Evolutionary conservation across 2,113 vertebrate species (phyloP).

Genomic region (Percina caprodes): DNA sequence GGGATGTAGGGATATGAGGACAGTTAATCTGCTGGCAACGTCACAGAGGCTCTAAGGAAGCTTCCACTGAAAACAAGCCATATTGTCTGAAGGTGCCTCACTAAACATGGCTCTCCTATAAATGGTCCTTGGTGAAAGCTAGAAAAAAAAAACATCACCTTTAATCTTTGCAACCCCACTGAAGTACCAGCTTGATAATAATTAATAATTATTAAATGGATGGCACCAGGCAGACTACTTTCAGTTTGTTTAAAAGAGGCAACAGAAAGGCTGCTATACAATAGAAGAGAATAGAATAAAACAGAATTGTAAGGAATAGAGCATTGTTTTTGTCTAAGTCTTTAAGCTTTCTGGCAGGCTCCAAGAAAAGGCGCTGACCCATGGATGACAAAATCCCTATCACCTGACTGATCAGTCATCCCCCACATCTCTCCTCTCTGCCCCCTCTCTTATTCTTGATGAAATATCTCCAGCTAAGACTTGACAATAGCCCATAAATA

Average conservation of each 20-base stretch:
- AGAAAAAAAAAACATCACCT: constrained; percentile 3
- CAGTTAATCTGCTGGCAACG: constrained; percentile 73
- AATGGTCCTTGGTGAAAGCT: not conserved
- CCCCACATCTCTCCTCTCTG: constrained; percentile 35
- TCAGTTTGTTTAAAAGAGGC: constrained; percentile 17
- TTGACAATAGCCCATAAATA: constrained; percentile 50
- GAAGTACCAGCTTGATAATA: constrained; percentile 8
- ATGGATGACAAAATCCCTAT: constrained; percentile 75
- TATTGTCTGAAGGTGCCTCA: constrained; percentile 13
- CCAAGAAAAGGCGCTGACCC: constrained; percentile 68
- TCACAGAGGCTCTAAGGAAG: constrained; percentile 47
- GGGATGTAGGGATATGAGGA: constrained; percentile 62
- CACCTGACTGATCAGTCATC: constrained; percentile 76
- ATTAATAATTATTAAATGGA: too few relatives aligned
- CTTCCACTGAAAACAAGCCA: constrained; percentile 51
- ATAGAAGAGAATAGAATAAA: not conserved
- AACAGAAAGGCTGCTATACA: not conserved
- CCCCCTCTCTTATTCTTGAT: constrained; percentile 51
- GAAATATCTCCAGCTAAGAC: constrained; percentile 53
- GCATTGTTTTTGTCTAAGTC: constrained; percentile 20
- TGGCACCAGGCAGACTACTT: constrained; percentile 8
- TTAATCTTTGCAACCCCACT: constrained; percentile 2
- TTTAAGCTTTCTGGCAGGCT: constrained; percentile 37
- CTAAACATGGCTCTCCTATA: constrained; percentile 8
- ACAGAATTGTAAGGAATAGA: not conserved